Conservation (phyloP, 2,797 vertebrate genomes). For the Pseudotriccus pelzelni region DNA sequence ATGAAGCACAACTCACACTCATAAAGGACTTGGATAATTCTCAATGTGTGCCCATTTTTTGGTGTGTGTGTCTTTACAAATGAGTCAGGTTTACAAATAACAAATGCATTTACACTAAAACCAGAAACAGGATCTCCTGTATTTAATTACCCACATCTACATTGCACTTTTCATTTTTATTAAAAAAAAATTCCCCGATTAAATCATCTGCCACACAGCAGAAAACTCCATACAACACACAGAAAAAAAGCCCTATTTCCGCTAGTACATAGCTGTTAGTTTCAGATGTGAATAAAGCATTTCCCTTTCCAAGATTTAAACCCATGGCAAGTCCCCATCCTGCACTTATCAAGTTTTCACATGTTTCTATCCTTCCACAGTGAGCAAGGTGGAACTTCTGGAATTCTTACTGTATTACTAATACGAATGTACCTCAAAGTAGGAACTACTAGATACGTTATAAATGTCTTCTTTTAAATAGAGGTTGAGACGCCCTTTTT, state of each 20-base stretch:
- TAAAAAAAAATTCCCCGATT: neutral
- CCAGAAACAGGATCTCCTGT: neutral
- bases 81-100: constrained; percentile 26
- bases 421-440: neutral
- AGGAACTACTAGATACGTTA: accelerated
- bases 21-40: neutral
- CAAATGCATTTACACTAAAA: constrained; percentile 10
- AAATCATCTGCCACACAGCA: neutral
- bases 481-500: neutral
- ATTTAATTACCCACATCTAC: neutral
- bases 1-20: neutral
- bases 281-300: neutral
- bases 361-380: neutral
- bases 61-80: neutral
- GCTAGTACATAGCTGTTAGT: neutral
- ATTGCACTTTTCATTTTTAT: constrained; percentile 12
- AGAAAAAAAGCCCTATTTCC: neutral
- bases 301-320: neutral
- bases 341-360: constrained; percentile 9
- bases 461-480: neutral
- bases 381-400: neutral
- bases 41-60: neutral
- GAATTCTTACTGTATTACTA: neutral
- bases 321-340: neutral
- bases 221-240: neutral